Conservation (phyloP, 2,888 invertebrate species). For the Notodonta dromedarius region DNA sequence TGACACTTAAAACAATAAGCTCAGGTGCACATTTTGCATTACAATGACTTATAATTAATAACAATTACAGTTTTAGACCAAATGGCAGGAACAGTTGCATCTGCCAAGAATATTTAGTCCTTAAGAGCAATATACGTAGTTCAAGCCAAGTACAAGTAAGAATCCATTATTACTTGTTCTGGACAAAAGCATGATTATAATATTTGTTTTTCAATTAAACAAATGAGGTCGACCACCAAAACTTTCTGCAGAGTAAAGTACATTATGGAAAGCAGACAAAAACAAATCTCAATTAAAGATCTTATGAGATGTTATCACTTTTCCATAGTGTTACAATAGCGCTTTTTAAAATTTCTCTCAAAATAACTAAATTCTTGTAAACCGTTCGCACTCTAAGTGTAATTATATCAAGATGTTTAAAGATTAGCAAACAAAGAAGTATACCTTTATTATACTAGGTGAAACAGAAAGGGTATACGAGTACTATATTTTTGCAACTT, state of each 20-base stretch:
- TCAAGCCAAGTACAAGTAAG: no score
- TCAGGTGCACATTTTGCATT: conserved; percentile 46
- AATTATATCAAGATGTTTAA: conserved; percentile 20
- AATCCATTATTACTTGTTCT: no score
- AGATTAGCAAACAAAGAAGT: conserved; percentile 28
- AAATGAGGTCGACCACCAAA: conserved; percentile 43
- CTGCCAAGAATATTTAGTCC: no score
- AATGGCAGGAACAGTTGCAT: neutral
- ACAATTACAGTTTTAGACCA: conserved; percentile 18
- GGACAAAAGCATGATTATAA: no score
- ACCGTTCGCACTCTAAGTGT: conserved; percentile 14
- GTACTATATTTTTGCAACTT: no score
- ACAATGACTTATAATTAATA: conserved; percentile 29
- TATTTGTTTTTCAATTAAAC: conserved; percentile 31
- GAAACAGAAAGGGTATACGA: no score
- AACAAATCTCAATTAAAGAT: conserved; percentile 46
- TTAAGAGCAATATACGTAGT: no score
- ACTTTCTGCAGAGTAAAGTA: conserved; percentile 15
- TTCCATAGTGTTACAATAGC: conserved; percentile 42
- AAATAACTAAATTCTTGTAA: conserved; percentile 26
- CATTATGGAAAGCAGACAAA: conserved; percentile 50
- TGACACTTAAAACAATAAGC: conserved; percentile 64
- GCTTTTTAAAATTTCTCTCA: conserved; percentile 14
- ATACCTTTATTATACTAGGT: conserved; percentile 8
- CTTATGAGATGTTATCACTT: conserved; percentile 41